Evolutionary conservation across 2,113 vertebrate genomes (phyloP).

Genomic region (Varanus salvator): DNA sequence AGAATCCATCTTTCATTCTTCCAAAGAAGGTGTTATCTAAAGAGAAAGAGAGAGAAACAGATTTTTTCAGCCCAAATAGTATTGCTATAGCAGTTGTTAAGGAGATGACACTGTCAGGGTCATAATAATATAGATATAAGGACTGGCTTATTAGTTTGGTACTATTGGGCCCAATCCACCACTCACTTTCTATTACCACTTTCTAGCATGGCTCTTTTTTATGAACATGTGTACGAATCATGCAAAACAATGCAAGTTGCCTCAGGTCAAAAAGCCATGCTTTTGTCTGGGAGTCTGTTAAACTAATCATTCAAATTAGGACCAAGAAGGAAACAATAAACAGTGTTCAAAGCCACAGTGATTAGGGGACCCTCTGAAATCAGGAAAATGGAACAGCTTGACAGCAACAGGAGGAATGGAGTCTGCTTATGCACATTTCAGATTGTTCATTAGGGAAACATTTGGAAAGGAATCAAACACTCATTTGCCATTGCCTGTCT

Average conservation of each 20-base stretch:
- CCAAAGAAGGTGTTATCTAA: neutral
- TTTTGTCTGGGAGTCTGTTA: slow-evolving; percentile 51
- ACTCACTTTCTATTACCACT: neutral
- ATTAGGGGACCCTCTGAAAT: slow-evolving; percentile 49
- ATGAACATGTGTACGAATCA: slow-evolving; percentile 52
- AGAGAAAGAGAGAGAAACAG: too few species aligned
- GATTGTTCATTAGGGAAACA: slow-evolving; percentile 58
- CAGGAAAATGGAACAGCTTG: slow-evolving; percentile 35
- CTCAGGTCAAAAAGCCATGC: slow-evolving; percentile 42
- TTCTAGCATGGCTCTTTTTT: neutral
- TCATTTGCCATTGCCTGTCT: slow-evolving; percentile 47
- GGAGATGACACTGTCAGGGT: neutral
- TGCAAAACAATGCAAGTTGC: slow-evolving; percentile 28
- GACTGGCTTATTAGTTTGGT: neutral
- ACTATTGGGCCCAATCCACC: neutral
- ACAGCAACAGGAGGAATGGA: slow-evolving; percentile 43
- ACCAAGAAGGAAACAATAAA: slow-evolving; percentile 9
- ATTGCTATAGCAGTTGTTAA: neutral
- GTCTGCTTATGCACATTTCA: slow-evolving; percentile 41
- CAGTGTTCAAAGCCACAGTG: slow-evolving; percentile 53
- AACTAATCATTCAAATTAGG: slow-evolving; percentile 51
- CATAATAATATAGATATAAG: too few species aligned
- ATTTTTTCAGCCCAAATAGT: neutral
- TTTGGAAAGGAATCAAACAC: slow-evolving; percentile 57
- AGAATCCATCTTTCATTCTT: neutral